Conservation (phyloP, 2,888 invertebrate species). For the Platerodrilus igneus region DNA sequence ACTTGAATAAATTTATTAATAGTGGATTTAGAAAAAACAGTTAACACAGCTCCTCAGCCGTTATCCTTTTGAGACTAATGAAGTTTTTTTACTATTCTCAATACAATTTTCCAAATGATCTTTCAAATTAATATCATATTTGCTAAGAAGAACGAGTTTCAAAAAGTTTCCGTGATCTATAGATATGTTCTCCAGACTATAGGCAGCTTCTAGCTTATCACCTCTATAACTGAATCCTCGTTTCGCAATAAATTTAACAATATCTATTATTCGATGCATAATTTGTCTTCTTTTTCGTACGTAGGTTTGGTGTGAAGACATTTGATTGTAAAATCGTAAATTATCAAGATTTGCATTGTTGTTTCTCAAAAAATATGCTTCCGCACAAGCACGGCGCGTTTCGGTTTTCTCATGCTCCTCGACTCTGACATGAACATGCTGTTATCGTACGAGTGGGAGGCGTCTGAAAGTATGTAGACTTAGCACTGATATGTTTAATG, state of each 20-base stretch:
- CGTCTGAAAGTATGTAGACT: too few species aligned
- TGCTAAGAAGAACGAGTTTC: not conserved
- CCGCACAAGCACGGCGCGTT: conserved; percentile 1
- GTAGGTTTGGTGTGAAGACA: not conserved
- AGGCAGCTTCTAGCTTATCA: not conserved
- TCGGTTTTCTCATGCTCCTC: too few species aligned
- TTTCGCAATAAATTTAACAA: too few species aligned
- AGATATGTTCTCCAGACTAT: not conserved
- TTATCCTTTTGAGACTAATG: too few species aligned
- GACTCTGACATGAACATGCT: too few species aligned
- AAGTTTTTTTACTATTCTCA: too few species aligned
- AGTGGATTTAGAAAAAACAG: too few species aligned
- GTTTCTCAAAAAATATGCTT: conserved; percentile 5
- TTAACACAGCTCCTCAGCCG: too few species aligned
- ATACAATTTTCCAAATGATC: too few species aligned
- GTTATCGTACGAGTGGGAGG: too few species aligned
- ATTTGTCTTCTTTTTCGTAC: not conserved
- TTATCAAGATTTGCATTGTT: conserved; percentile 1
- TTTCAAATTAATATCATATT: too few species aligned
- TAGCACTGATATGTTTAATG: too few species aligned
- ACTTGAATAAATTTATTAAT: conserved; percentile 1
- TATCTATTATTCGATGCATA: not conserved
- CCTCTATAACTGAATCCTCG: not conserved
- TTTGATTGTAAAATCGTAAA: not conserved
- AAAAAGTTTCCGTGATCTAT: not conserved